Conservation (phyloP, 2,113 vertebrate species). For the Arvicanthis niloticus region DNA sequence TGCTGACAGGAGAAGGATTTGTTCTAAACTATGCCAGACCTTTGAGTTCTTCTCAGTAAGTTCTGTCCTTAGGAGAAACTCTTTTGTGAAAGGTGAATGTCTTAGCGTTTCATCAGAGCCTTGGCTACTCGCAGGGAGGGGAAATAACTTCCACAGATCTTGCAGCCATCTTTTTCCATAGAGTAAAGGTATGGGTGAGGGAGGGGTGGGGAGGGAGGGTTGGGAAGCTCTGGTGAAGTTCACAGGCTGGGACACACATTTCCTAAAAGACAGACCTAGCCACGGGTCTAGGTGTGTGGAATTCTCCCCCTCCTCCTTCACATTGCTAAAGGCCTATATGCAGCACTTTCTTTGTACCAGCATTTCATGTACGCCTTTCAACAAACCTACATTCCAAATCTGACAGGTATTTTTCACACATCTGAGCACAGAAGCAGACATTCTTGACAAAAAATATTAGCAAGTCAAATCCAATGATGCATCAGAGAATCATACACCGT, state of each 20-base stretch:
- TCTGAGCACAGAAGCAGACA: not conserved
- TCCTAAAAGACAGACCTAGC: not conserved
- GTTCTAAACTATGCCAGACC: not conserved
- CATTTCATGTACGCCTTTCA: not conserved
- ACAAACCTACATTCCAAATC: not conserved
- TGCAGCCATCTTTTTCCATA: not conserved
- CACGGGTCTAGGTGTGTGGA: not conserved
- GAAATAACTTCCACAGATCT: not conserved
- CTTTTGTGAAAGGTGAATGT: not conserved
- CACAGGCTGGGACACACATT: not conserved
- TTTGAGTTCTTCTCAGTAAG: not conserved
- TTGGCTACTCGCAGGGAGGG: not conserved
- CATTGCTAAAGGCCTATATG: not conserved
- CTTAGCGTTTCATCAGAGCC: not conserved
- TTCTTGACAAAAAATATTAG: slow-evolving; percentile 25
- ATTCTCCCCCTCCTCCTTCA: not conserved
- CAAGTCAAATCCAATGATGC: not conserved
- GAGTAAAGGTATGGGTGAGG: not conserved
- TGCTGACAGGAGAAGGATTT: not conserved
- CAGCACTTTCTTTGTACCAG: not conserved
- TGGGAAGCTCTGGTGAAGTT: not conserved
- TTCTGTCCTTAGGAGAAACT: not conserved
- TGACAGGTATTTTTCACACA: slow-evolving; percentile 1
- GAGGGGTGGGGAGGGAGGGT: rapidly evolving
- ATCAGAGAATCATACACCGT: not conserved